phyloP scores from a whole-genome alignment of 2,888 invertebrate genomes.

The Alloscopus bannaensis region DNA sequence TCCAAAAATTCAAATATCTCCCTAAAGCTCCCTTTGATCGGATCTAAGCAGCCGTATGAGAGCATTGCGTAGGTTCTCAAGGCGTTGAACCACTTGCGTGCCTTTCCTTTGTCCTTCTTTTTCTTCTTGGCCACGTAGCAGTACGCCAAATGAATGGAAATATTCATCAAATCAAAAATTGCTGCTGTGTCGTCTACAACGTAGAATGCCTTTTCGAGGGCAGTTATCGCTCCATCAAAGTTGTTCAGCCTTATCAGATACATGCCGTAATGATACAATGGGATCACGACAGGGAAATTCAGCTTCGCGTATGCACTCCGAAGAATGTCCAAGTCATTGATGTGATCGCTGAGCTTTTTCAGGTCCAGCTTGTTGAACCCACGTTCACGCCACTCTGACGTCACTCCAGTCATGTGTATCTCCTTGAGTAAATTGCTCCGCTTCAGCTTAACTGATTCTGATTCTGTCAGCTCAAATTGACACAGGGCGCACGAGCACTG shows the following conservation, averaged over 20 bases:
- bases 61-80: slow-evolving; percentile 31
- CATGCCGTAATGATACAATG: slow-evolving; percentile 30
- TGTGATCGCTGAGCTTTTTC: not conserved
- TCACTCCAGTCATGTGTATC: not conserved
- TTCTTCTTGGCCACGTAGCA: slow-evolving; percentile 48
- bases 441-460: slow-evolving; percentile 8
- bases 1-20: slow-evolving; percentile 34
- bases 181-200: slow-evolving; percentile 43
- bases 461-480: slow-evolving; percentile 36
- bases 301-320: slow-evolving; percentile 42
- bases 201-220: slow-evolving; percentile 38
- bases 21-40: slow-evolving; percentile 24
- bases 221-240: slow-evolving; percentile 40
- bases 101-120: slow-evolving; percentile 17
- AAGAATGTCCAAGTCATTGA: slow-evolving; percentile 42
- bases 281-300: slow-evolving; percentile 53
- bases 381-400: not conserved
- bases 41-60: slow-evolving; percentile 34
- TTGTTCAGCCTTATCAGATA: slow-evolving; percentile 33
- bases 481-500: slow-evolving; percentile 46
- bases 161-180: slow-evolving; percentile 12
- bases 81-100: slow-evolving; percentile 50
- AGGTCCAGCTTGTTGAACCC: not conserved
- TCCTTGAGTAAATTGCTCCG: slow-evolving; percentile 12
- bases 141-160: slow-evolving; percentile 36